A percentile compares a stretch with the other conserved stretches of the same genome.
Evolutionary conservation across 2,797 vertebrate genomes (phyloP).

Genomic region (Orestias chungarensis): DNA sequence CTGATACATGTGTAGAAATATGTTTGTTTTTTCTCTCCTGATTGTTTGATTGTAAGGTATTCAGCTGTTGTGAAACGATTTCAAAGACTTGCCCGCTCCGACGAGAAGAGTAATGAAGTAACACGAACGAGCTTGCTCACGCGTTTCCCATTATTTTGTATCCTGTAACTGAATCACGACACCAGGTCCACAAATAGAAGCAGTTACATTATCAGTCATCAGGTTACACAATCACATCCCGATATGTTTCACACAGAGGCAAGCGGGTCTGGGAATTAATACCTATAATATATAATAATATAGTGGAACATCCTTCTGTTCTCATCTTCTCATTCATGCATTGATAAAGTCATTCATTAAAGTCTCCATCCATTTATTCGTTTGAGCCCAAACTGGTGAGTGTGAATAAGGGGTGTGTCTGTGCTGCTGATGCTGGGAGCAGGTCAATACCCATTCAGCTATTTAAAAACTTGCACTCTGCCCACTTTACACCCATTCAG

Average conservation of each 20-base stretch:
- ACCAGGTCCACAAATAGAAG: slow-evolving; percentile 1
- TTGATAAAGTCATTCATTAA: slow-evolving; percentile 44
- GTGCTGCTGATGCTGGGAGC: slow-evolving; percentile 22
- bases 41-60: background rate
- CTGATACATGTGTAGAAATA: background rate
- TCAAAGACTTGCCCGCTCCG: background rate
- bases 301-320: slow-evolving; percentile 5
- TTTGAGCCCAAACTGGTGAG: slow-evolving; percentile 19
- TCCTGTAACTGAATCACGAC: slow-evolving; percentile 9
- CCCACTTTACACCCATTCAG: slow-evolving; percentile 70
- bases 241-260: slow-evolving; percentile 2
- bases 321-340: slow-evolving; percentile 48
- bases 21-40: background rate
- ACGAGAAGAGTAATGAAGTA: background rate
- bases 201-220: slow-evolving; percentile 14
- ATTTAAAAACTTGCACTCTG: slow-evolving; percentile 60
- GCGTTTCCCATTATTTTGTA: background rate
- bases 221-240: slow-evolving; percentile 14
- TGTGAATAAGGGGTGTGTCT: slow-evolving; percentile 13
- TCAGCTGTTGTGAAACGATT: background rate
- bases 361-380: slow-evolving; percentile 13
- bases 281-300: no score
- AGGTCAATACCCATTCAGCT: slow-evolving; percentile 66
- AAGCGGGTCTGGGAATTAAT: background rate
- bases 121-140: background rate